Evolutionary conservation across 2,113 vertebrate species (phyloP).

Genomic region (Pterocles gutturalis): DNA sequence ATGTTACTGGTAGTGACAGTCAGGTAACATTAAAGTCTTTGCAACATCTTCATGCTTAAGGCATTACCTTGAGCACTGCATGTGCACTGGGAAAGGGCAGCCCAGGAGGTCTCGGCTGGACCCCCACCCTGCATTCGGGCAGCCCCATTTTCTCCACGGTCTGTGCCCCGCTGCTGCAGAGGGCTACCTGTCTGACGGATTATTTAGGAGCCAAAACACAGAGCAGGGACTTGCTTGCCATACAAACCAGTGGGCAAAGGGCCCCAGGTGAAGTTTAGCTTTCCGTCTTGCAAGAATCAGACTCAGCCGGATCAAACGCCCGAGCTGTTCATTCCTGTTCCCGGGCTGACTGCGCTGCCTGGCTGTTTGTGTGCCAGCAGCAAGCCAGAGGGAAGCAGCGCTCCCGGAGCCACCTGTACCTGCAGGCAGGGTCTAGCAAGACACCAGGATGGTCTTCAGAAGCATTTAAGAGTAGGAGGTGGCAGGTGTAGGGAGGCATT

Average conservation of each 20-base stretch:
- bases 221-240: background rate
- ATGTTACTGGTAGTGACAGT: background rate
- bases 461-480: background rate
- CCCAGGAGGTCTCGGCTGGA: background rate
- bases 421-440: background rate
- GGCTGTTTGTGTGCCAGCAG: background rate
- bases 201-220: background rate
- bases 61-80: background rate
- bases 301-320: background rate
- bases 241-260: background rate
- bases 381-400: background rate
- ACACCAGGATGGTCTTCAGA: background rate
- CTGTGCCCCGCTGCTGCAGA: background rate
- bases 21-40: background rate
- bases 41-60: background rate
- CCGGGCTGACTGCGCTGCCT: background rate
- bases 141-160: background rate
- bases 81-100: background rate
- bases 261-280: background rate
- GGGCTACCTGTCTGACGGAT: background rate
- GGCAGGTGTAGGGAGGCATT: background rate
- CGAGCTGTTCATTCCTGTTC: background rate
- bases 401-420: background rate
- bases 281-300: background rate
- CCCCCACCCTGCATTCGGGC: background rate